A percentile compares a stretch with the other conserved stretches of the same genome.
Conservation (phyloP, 2,888 invertebrate species). For the Mactromeris polynyma region DNA sequence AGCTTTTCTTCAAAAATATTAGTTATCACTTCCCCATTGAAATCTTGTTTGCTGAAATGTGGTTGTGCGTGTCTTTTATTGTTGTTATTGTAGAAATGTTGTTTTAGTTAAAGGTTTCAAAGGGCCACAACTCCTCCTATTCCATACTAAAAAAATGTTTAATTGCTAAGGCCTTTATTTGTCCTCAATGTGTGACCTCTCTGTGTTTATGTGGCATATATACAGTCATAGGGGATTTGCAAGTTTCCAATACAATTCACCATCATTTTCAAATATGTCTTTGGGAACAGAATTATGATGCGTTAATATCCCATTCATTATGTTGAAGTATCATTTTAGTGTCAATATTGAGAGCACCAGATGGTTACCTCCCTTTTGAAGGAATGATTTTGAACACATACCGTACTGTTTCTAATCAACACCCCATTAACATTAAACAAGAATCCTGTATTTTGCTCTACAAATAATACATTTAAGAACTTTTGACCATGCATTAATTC, state of each 20-base stretch:
- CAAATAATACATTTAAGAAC: too few relatives aligned
- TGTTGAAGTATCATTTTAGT: conserved; percentile 17
- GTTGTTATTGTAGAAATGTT: background rate
- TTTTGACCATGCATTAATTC: too few relatives aligned
- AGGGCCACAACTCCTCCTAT: background rate
- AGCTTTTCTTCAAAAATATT: background rate
- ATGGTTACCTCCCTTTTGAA: conserved; percentile 14
- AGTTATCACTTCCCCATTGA: background rate
- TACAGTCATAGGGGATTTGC: background rate
- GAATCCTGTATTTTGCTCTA: too few relatives aligned
- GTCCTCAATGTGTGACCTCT: background rate
- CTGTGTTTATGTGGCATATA: background rate
- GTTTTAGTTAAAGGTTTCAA: background rate
- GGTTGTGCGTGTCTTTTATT: background rate
- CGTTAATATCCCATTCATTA: conserved; percentile 9
- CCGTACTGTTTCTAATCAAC: background rate
- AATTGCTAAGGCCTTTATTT: background rate
- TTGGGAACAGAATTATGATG: background rate
- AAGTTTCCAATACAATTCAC: background rate
- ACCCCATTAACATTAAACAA: background rate
- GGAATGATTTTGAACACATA: background rate
- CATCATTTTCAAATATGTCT: background rate
- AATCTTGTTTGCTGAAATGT: background rate
- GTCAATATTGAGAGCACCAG: conserved; percentile 6
- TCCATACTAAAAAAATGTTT: background rate